Conservation (phyloP, 2,797 vertebrate genomes). For the Masticophis lateralis region DNA sequence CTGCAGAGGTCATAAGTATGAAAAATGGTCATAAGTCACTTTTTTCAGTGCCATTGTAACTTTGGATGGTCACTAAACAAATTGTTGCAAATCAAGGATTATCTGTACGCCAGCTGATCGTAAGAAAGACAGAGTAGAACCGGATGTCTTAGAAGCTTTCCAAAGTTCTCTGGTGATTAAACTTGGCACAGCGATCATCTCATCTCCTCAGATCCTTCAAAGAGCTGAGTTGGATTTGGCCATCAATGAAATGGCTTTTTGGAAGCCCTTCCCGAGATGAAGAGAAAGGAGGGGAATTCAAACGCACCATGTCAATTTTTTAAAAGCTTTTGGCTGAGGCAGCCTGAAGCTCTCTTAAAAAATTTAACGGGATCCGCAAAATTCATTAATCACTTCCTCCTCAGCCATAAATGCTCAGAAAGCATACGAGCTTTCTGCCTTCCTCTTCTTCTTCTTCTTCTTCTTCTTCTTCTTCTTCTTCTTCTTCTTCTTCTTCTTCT, state of each 20-base stretch:
- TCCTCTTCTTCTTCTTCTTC: background rate
- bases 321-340: constrained; percentile 27
- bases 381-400: constrained; percentile 4
- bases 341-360: constrained; percentile 14
- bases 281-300: background rate
- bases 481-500: background rate
- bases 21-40: no score
- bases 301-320: background rate
- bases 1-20: no score
- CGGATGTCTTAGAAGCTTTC: constrained; percentile 35
- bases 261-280: constrained; percentile 1
- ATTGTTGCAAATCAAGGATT: no score
- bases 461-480: no score
- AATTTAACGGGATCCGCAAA: constrained; percentile 26
- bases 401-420: constrained; percentile 10
- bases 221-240: background rate
- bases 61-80: no score
- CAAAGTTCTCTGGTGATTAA: background rate
- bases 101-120: no score
- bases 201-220: background rate
- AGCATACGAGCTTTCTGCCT: background rate
- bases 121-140: background rate
- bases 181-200: background rate
- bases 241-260: constrained; percentile 5
- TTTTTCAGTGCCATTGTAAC: no score